Evolutionary conservation across 1,140 invertebrate species (phyloP), one percentile per base, ranked within the genome.

Genomic region (Drosophila elegans): DNA sequence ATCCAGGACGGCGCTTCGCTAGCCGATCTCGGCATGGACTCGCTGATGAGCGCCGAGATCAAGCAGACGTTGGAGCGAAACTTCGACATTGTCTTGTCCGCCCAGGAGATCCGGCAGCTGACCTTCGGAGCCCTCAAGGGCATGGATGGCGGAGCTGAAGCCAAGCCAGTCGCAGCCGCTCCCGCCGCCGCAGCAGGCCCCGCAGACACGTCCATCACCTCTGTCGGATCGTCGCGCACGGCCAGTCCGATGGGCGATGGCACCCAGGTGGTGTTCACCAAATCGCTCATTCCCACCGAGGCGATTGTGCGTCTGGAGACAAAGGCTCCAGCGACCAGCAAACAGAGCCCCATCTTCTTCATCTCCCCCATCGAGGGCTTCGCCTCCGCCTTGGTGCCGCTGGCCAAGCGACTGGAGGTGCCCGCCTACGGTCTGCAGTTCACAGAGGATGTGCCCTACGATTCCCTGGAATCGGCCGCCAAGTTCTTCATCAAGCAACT

Each of bases 11-110:
- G 95, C 5, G 94, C 95, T 1, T 96, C 95, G 21, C 93, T 99
- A 5, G 96, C 96, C 11, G 98, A 99, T 91, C 94, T 99, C 6
- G 98, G 98, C 49, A 97, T 99, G 95, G 98, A 99, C 90, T 99
- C 98, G 0, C 93, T 99, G 38, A 99, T 99, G 98, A 98, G 97
- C 57, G 97, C 98, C 0, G 98, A 99, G 94, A 98, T 99, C 67
- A 99, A 99, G 93, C 98, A 99, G 92, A 98, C 97, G 0, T 93
- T 99, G 7, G 98, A 99, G 92, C 94, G 98, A 56, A 97, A 97
- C 76, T 98, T 96, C 93, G 97, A 99, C 92, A 91, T 99, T 29
- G 95, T 97, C 0, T 92, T 99, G n/a, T 96, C 96, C 41, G 95
- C 97, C 44, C 96, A 96, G 86, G 98, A 99, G 92, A 98, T 99